Evolutionary conservation across 2,113 vertebrate genomes (phyloP).

Genomic region (Deroptyus accipitrinus): DNA sequence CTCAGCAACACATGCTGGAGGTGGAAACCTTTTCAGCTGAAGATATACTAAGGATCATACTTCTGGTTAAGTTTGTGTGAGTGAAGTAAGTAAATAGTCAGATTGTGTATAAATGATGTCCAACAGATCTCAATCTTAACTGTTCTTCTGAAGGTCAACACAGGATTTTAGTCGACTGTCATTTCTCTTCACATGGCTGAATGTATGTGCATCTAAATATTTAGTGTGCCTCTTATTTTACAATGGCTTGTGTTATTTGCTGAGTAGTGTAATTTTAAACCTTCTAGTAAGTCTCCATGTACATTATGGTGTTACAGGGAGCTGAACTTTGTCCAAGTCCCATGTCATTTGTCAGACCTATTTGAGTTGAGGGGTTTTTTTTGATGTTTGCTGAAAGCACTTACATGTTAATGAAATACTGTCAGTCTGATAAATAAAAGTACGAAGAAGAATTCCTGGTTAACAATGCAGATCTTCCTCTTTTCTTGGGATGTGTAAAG

Average conservation of each 20-base stretch:
- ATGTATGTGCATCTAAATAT: background rate
- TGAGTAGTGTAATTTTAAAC: background rate
- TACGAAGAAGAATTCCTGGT: background rate
- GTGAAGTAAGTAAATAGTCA: background rate
- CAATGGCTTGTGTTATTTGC: background rate
- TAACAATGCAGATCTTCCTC: background rate
- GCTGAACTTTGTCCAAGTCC: background rate
- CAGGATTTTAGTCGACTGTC: background rate
- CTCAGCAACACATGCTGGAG: background rate
- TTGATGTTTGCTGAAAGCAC: background rate
- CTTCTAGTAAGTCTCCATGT: background rate
- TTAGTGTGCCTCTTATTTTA: background rate
- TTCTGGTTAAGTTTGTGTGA: background rate
- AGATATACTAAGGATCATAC: background rate
- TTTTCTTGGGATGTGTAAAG: background rate
- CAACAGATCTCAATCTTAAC: background rate
- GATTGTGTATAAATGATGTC: background rate
- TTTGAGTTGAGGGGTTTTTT: background rate
- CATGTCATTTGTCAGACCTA: background rate
- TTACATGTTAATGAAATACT: background rate
- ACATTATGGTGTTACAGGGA: background rate
- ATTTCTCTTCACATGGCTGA: background rate
- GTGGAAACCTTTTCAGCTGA: background rate
- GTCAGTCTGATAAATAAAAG: background rate
- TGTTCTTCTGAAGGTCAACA: background rate